Base-by-base conservation (phyloP, 2,797 vertebrate genomes). In the Malacoctenus gilli region DNA sequence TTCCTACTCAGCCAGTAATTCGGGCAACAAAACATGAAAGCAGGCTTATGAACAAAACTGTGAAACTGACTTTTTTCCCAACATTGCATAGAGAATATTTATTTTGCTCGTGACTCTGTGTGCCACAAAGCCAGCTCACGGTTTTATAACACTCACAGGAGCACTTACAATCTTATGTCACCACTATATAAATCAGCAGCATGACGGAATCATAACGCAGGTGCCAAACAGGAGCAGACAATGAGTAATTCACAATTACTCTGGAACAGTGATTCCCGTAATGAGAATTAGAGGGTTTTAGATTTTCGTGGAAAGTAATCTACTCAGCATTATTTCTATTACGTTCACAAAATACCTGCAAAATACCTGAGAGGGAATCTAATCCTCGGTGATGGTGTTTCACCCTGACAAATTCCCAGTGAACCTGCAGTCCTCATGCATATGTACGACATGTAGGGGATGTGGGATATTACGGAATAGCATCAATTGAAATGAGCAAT, bases 171-270 rank as follows among this genome's bases (percentile, higher is more conserved):
- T 19, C 42, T 48, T 18, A 36, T 51, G 54, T 49, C 28, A 59
- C 37, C 14, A 9, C 18, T 19, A 13, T 8, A 21, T 39, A 23
- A 60, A 41, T 11, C 32, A 35, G 32, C 13, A n/a, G 32, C 32
- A n/a, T 31, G 12, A 35, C 11, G 5, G 32, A 5, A 10, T 14
- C 23, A 40, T 42, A 51, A 58, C 37, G 4, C n/a, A 42, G 16
- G n/a, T 16, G 9, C 8, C 20, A 35, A 37, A 48, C 18, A 21
- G 21, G 25, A 42, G n/a, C 58, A 30, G 20, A 43, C 2, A 13
- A 19, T n/a, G 47, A 6, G 28, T 58, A 23, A 52, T 21, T 52
- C 19, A 41, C 19, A 53, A 5, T 28, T 28, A 28, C 25, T 28
- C 9, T 28, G 4, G 5, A 60, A 28, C 13, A 51, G 1, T 35